Percentiles rank a stretch among this genome's conserved stretches.
Conservation (phyloP, 2,797 vertebrate species). For the Mastacembelus armatus region DNA sequence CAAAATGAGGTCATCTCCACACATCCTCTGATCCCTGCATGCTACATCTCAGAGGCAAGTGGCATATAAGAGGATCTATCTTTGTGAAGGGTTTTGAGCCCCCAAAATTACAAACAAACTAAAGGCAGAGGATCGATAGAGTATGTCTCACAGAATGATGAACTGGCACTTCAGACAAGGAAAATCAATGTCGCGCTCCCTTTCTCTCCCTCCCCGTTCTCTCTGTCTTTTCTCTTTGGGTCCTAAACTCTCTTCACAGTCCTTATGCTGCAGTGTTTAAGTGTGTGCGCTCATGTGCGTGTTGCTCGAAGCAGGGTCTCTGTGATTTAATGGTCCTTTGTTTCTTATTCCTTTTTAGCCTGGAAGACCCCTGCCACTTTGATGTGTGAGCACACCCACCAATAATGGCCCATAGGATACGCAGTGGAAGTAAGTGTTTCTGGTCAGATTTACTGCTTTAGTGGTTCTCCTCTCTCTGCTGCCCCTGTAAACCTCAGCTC, state of each 20-base stretch:
- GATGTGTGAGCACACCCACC: conserved; percentile 77
- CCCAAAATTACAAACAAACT: conserved; percentile 88
- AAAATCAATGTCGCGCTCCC: conserved; percentile 82
- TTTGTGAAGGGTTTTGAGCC: conserved; percentile 79
- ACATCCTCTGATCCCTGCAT: conserved; percentile 73
- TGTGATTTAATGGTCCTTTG: conserved; percentile 72
- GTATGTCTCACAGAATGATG: conserved; percentile 85
- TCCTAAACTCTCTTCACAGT: conserved; percentile 56
- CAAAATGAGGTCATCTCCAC: conserved; percentile 73
- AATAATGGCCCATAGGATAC: conserved; percentile 78
- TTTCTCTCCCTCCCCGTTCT: conserved; percentile 47
- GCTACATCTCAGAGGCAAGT: conserved; percentile 66
- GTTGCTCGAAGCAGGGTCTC: conserved; percentile 27
- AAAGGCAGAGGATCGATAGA: conserved; percentile 81
- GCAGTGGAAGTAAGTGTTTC: conserved; percentile 81
- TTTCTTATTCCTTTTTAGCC: conserved; percentile 74
- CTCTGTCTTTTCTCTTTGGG: conserved; percentile 47
- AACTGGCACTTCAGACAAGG: conserved; percentile 83
- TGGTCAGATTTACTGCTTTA: conserved; percentile 74
- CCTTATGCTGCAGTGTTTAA: conserved; percentile 48
- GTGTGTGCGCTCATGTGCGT: conserved; percentile 33
- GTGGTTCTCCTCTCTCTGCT: conserved; percentile 10
- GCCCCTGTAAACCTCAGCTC: conserved; percentile 50
- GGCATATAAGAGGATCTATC: conserved; percentile 76
- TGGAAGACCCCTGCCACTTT: conserved; percentile 74